Base-by-base conservation (phyloP, 2,888 invertebrate genomes). In the Drosophila neotestacea region DNA sequence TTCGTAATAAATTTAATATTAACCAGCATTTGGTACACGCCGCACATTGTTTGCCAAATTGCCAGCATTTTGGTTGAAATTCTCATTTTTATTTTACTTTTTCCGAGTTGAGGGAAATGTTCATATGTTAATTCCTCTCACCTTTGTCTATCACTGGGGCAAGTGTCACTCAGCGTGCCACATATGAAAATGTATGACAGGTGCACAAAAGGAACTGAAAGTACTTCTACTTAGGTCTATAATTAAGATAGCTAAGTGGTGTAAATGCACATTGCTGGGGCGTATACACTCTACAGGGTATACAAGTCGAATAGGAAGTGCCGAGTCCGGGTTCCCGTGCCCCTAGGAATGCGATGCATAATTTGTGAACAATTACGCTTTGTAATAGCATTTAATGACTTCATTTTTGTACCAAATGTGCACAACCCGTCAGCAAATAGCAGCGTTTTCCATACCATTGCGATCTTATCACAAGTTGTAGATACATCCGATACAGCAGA, bases 331-430 rank as follows among this genome's bases (percentile, higher is more conserved):
- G 73, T 77, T 66, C 67, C 66, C 73, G 58, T 56, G 48, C 58
- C 39, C 13, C 42, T 22, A 22, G 73, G 56, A 66, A 73, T 74
- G 75, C 55, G 52, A 50, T 42, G 81, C 82, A 79, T 87, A 87
- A 85, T 87, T 85, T 86, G 88, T 86, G 88, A 86, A 86, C 86
- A 88, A 86, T 86, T 86, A 88, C 86, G 86, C 86, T 81, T 88
- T 85, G 86, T 86, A 86, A 86, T 86, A 88, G 66, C 88, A 86
- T 86, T 86, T 86, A 86, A 86, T 86, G 86, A 86, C 86, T 86
- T 86, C 76, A 86, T 86, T 86, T 85, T 69, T 9, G 6, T 32
- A 30, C 65, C 50, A 70, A 82, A 82, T 44, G 73, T 63, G 69
- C 73, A 65, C 22, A 54, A 54, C 22, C 42, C 50, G 39, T 38